Evolutionary conservation across 2,113 vertebrate genomes (phyloP).

Genomic region (Eira barbara): DNA sequence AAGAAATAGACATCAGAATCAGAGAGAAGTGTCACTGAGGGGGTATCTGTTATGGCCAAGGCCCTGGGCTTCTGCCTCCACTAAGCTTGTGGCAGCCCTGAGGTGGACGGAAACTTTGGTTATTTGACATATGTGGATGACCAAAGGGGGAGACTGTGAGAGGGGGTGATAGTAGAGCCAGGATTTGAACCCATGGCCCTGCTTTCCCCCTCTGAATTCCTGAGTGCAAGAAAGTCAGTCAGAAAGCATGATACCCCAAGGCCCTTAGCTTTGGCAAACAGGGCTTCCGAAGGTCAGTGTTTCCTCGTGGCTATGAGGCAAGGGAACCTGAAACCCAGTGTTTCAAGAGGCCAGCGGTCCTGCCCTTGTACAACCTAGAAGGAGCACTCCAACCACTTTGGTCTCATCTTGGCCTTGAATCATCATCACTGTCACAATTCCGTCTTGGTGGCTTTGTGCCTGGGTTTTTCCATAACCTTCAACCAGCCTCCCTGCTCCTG

Average conservation of each 20-base stretch:
- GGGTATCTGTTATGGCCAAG: fast-evolving
- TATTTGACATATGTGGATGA: not conserved
- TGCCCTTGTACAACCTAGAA: too few relatives aligned
- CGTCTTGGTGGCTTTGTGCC: not conserved
- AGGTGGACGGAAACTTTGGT: not conserved
- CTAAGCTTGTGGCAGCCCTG: not conserved
- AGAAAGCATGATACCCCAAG: fast-evolving
- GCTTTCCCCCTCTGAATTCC: too few relatives aligned
- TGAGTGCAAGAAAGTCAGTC: not conserved
- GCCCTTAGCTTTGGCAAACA: not conserved
- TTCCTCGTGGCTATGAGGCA: not conserved
- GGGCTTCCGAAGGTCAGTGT: too few relatives aligned
- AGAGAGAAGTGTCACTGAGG: not conserved
- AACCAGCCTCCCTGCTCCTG: fast-evolving
- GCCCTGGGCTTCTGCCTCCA: not conserved
- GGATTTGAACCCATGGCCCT: not conserved
- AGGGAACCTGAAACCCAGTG: not conserved
- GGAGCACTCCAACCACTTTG: not conserved
- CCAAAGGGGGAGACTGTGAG: not conserved
- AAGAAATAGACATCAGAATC: not conserved
- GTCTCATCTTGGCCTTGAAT: not conserved
- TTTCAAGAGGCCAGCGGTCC: not conserved
- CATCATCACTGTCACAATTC: not conserved
- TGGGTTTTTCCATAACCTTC: not conserved
- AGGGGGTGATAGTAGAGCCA: not conserved